phyloP scores from a whole-genome alignment of 2,113 vertebrate species.

The Antechinus flavipes region DNA sequence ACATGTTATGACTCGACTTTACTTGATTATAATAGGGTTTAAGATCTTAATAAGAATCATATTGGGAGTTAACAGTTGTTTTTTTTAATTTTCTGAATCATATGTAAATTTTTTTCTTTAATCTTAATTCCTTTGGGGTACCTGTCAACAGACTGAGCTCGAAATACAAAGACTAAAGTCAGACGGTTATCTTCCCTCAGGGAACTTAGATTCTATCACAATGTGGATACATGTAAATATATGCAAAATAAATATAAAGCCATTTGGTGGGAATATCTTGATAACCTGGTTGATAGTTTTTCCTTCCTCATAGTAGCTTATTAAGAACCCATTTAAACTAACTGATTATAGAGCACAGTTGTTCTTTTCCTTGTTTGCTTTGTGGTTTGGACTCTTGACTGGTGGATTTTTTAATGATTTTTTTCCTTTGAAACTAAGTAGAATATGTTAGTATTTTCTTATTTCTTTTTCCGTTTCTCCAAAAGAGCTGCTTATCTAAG shows the following conservation, averaged over 20 bases:
- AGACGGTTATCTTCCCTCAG: background rate
- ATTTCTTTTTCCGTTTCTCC: background rate
- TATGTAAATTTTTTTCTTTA: background rate
- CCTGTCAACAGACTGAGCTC: background rate
- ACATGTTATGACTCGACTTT: background rate
- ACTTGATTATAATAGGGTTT: background rate
- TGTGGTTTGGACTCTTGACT: background rate
- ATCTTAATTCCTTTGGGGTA: background rate
- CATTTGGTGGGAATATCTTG: background rate
- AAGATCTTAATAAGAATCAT: background rate
- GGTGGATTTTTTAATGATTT: background rate
- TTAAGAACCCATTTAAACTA: background rate
- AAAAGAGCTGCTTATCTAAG: background rate
- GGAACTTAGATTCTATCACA: background rate
- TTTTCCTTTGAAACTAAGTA: background rate
- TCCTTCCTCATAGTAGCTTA: background rate
- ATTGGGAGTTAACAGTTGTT: background rate
- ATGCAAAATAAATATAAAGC: background rate
- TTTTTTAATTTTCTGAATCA: background rate
- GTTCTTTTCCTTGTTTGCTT: background rate
- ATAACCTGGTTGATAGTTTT: background rate
- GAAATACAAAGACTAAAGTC: background rate
- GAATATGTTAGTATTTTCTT: background rate
- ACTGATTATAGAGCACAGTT: background rate
- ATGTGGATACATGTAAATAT: background rate